phyloP scores from a whole-genome alignment of 2,113 vertebrate genomes.

The Melozone crissalis region DNA sequence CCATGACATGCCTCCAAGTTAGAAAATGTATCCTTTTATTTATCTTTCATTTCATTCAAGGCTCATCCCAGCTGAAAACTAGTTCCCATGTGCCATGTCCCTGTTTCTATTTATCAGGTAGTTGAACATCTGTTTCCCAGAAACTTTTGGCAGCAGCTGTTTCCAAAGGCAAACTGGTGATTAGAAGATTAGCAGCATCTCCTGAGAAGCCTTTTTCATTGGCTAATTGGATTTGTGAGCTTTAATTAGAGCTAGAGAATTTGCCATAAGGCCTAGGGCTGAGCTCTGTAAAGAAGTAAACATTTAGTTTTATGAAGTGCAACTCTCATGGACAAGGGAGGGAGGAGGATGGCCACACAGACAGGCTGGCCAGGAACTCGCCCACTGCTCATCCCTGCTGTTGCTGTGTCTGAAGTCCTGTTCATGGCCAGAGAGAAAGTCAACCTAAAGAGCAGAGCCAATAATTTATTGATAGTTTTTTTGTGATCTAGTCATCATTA shows the following conservation, averaged over 20 bases:
- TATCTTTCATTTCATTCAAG: neutral
- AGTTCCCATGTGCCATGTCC: neutral
- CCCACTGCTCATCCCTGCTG: neutral
- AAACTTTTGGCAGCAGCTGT: neutral
- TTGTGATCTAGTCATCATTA: neutral
- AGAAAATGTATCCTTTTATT: neutral
- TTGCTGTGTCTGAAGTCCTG: neutral
- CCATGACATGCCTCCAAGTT: neutral
- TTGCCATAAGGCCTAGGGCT: neutral
- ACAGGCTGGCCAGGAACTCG: neutral
- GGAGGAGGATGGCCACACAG: no score
- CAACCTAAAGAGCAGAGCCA: neutral
- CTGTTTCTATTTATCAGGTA: neutral
- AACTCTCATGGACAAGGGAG: rapidly evolving
- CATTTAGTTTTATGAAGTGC: neutral
- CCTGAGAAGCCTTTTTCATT: neutral
- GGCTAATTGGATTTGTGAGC: neutral
- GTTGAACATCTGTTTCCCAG: neutral
- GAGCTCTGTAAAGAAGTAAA: neutral
- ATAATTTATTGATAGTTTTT: neutral
- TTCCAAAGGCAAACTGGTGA: neutral
- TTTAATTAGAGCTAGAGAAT: neutral
- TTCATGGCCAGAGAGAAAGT: neutral
- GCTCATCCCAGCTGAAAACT: neutral
- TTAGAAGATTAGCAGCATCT: neutral